Evolutionary conservation across 1,140 invertebrate genomes (phyloP), one percentile per base, ranked within the genome.

Genomic region (Saxidomus purpurata): DNA sequence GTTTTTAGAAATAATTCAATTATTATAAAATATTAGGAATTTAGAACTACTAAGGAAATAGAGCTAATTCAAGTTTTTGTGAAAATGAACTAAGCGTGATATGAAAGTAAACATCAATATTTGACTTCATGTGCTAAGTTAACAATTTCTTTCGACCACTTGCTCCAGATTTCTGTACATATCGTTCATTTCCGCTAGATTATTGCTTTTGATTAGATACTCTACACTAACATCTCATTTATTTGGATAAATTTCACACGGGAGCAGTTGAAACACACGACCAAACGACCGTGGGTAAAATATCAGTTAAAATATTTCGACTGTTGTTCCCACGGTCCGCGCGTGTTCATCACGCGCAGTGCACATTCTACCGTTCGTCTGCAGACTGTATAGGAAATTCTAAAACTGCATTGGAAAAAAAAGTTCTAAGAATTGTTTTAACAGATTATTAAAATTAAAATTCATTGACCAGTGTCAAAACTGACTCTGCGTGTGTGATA

Each of bases 321-420:
- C 79, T 76, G 80, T 47, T 67, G 19, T 93, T 93, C 92, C 91
- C 92, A 93, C 92, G 92, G 89, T 89, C 91, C 84, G 81, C 91
- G 90, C 92, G 91, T 92, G 92, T 81, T 76, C 55, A 88, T 88
- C 92, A 89, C 90, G 74, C 83, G 92, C 71, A 40, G 43, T 47
- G 52, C 74, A 49, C 81, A 76, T 49, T 85, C n/a, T 49, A 34
- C 31, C 31, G 43, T 36, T 87, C 90, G 88, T 85, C 89, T 90
- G 89, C 80, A 31, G 36, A 38, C n/a, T 22, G 15, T 25, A 8
- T 38, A 6, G 1, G 2, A 38, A 36, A 71, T 28, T 38, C 67
- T 38, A 28, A 71, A 71, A n/a, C 2, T 36, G 19, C 1, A 6
- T 47, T 36, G 17, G 0, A 25, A n/a, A 43, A 83, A 67, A 85